Base-by-base conservation (phyloP, 2,888 invertebrate genomes). In the Phlogophora meticulosa region DNA sequence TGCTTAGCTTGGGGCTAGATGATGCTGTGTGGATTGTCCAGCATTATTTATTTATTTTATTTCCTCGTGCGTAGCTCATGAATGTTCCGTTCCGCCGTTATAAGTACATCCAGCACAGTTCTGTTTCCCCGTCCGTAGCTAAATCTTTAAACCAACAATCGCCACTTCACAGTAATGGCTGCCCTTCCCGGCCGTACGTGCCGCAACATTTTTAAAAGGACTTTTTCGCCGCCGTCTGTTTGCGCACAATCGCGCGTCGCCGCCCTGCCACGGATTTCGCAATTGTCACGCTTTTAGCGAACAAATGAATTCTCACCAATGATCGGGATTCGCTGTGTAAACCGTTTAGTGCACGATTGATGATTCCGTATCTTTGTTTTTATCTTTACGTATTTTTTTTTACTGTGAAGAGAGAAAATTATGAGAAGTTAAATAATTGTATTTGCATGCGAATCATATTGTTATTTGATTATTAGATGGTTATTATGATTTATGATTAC, bases 181-280 rank as follows among this genome's bases (percentile, higher is more conserved):
- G 92, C 91, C n/a, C 92, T 92, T 91, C 86, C 88, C 88, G 85
- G 88, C 80, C 91, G 95, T 93, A 95, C 95, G 95, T 95, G 95
- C 94, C 95, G 91, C 91, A 93, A 93, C 95, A 95, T 95, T 95
- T 95, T 95, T 95, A 93, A 95, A 93, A 91, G 94, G 95, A 95
- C 95, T 95, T 95, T 95, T 95, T 95, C 95, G 88, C 85, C 89
- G 88, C 86, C 87, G 79, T 82, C 81, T 94, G 94, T 94, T 94
- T 94, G 93, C 88, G 78, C 73, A 90, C 76, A 84, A 74, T 49
- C 74, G 72, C 72, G 66, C 78, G 85, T 81, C 85, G 88, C 72
- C 78, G 78, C 80, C 62, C 62, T 75, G 68, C 80, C 82, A 76
- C 78, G 89, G 90, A 91, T 91, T 88, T 87, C 86, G 81, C 90